Percentiles rank a stretch among this genome's conserved stretches.
Evolutionary conservation across 2,888 invertebrate species (phyloP).

Genomic region (Sabellastarte sp.): DNA sequence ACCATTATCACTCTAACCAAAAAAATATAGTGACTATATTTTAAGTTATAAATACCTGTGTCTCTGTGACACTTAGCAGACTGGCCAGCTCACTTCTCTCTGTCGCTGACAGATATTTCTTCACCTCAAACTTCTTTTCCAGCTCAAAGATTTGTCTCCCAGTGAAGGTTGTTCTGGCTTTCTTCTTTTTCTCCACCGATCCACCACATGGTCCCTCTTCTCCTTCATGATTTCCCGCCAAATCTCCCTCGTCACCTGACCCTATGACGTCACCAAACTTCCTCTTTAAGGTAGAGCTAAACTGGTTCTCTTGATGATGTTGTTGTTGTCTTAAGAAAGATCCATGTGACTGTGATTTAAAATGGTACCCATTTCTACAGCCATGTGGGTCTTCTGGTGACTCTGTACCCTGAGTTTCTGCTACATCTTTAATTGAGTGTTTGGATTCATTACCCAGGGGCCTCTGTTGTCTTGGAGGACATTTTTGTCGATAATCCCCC

Average conservation of each 20-base stretch:
- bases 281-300: neutral
- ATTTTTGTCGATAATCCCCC: neutral
- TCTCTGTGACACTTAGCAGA: conserved; percentile 89
- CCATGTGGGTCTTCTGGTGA: too few species aligned
- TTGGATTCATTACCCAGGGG: too few species aligned
- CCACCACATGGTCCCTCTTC: too few species aligned
- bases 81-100: conserved; percentile 94
- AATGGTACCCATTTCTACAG: too few species aligned
- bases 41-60: too few species aligned
- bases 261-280: neutral
- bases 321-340: too few species aligned
- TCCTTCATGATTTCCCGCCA: conserved; percentile 7
- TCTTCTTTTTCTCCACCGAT: conserved; percentile 63
- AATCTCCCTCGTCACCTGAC: conserved; percentile 5
- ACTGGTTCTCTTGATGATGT: neutral
- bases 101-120: conserved; percentile 92
- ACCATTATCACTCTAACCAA: too few species aligned
- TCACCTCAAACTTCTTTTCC: conserved; percentile 92
- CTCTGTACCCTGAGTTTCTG: neutral
- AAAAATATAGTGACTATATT: too few species aligned
- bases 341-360: too few species aligned
- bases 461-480: too few species aligned
- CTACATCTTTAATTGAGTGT: neutral
- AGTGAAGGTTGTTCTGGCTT: conserved; percentile 91
- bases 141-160: conserved; percentile 94